Evolutionary conservation across 2,888 invertebrate species (phyloP), one percentile per base, ranked within the genome.

Genomic region (Amiota mariae): DNA sequence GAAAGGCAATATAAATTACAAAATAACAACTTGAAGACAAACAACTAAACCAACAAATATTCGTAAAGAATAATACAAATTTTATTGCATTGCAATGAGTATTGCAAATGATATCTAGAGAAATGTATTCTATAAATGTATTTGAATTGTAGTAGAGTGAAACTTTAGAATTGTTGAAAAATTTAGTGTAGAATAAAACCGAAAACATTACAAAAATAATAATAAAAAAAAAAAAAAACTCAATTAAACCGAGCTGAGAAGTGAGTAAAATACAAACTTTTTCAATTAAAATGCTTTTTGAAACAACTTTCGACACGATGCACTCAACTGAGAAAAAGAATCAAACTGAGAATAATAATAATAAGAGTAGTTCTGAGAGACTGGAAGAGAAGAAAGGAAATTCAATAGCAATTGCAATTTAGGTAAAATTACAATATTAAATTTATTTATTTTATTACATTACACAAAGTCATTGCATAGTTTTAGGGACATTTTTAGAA

Each of bases 231-330:
- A 49, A 20, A 68, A 54, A 66, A 68, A 68, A 68, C 67, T 68
- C 67, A 68, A 68, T 68, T 54, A 68, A 68, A 68, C 49, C 54
- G 36, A 36, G 54, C 67, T 68, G 67, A 68, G 67, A 18, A 68
- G 36, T 6, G 36, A 36, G 51, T 68, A 68, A 68, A 68, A 54
- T 68, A 68, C 54, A 68, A 68, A 68, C 67, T 68, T 68, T 68
- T 68, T 68, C 67, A 68, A 68, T 68, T 68, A 68, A 68, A 68
- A 68, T 68, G 67, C 67, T 68, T 68, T 67, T 68, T 20, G 67
- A 68, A 68, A 68, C 54, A 68, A 68, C 48, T 68, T 68, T 68
- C 67, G 67, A 68, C 67, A 68, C 51, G 67, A 20, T 68, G 67
- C 67, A 68, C 51, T 59, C 18, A 20, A 36, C 36, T 36, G 36